Evolutionary conservation across 2,113 vertebrate genomes (phyloP).

Genomic region (Mormyrus lacerda): DNA sequence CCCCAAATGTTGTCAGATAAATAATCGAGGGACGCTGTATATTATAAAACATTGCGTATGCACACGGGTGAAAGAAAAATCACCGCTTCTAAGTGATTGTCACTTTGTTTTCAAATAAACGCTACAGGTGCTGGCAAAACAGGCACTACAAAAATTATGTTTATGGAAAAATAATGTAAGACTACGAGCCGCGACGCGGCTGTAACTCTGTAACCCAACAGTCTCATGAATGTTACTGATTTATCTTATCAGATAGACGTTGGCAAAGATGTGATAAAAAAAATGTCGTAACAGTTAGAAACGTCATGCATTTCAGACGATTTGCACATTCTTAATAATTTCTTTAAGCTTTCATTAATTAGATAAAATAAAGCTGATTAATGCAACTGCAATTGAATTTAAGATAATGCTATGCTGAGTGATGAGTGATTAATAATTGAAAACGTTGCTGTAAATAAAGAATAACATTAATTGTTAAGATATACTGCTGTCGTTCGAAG

Average conservation of each 20-base stretch:
- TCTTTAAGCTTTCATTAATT: slow-evolving; percentile 17
- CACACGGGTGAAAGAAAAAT: slow-evolving; percentile 41
- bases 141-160: slow-evolving; percentile 35
- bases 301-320: neutral
- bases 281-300: neutral
- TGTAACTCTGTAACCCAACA: neutral
- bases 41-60: slow-evolving; percentile 30
- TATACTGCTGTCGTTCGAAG: neutral
- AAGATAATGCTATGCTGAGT: slow-evolving; percentile 9
- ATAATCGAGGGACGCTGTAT: slow-evolving; percentile 33
- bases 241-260: slow-evolving; percentile 20
- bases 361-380: slow-evolving; percentile 20
- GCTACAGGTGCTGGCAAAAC: slow-evolving; percentile 51
- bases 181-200: slow-evolving; percentile 18
- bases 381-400: slow-evolving; percentile 12
- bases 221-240: slow-evolving; percentile 2
- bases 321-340: slow-evolving; percentile 41
- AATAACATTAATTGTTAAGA: neutral
- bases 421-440: neutral
- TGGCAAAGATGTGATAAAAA: neutral
- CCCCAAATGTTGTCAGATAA: slow-evolving; percentile 46
- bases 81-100: slow-evolving; percentile 46
- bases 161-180: slow-evolving; percentile 36
- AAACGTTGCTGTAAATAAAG: slow-evolving; percentile 1
- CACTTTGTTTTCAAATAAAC: slow-evolving; percentile 39